Evolutionary conservation across 2,888 invertebrate species (phyloP), one percentile per base, ranked within the genome.

Genomic region (Drosophila mimetica): DNA sequence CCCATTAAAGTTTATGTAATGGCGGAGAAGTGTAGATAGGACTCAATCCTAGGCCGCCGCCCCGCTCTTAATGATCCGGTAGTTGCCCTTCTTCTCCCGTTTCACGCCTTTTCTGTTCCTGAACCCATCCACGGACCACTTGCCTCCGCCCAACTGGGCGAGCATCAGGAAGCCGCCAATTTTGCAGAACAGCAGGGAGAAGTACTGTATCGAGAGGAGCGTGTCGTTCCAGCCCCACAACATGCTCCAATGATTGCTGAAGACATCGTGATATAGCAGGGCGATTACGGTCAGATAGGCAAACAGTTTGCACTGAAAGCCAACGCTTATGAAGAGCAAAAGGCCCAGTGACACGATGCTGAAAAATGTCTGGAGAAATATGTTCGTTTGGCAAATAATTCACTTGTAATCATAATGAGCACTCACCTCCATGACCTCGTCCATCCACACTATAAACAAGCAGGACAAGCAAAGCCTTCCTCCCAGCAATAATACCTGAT

Each of bases 51-150:
- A 44, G 25, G 37, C 42, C 20, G 13, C 37, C 16, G 50, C 22
- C 50, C 52, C 32, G 9, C 13, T 25, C 30, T 64, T 47, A n/a
- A 28, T 16, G 41, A 58, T 37, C 18, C 18, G 51, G 44, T 28
- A 50, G 34, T 18, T 42, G 7, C 25, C 50, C 25, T 25, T 57
- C 16, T 34, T 39, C 37, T 55, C 37, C 30, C 50, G 16, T 36
- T 22, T 47, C 9, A 30, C 11, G 8, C 20, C 22, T 6, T 16
- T 53, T 28, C 18, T 16, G 36, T 28, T 44, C 47, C 39, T 41
- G n/a, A 14, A 46, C 14, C 46, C 39, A 48, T 71, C 71, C 14
- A 75, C n/a, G 7, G 76, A 80, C 71, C 75, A 84, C 44, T 76
- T 70, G 28, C 81, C 76, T 11, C 53, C 64, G 1, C 71, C 76